Evolutionary conservation across 2,113 vertebrate genomes (phyloP).

Genomic region (Eolophus roseicapilla): DNA sequence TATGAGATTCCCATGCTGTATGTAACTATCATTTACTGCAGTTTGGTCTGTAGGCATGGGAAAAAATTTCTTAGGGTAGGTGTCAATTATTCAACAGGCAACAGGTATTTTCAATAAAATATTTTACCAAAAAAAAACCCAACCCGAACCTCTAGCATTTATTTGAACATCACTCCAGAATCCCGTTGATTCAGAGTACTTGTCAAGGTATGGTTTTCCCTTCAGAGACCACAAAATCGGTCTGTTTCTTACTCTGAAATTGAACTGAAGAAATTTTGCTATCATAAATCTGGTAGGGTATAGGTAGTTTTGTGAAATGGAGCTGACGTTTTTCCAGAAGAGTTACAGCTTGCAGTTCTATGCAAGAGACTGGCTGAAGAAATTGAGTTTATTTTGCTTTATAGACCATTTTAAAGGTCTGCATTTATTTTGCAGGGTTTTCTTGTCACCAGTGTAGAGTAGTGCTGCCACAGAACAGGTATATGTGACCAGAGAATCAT

Average conservation of each 20-base stretch:
- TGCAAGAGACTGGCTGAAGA: neutral
- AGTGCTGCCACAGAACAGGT: neutral
- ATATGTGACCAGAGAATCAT: neutral
- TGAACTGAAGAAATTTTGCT: neutral
- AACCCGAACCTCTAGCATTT: neutral
- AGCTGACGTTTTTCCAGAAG: neutral
- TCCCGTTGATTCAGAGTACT: neutral
- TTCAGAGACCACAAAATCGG: neutral
- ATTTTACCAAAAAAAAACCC: neutral
- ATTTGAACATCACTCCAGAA: fast-evolving
- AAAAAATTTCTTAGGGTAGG: neutral
- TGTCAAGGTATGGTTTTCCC: neutral
- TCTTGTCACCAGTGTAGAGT: neutral
- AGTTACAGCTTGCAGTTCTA: neutral
- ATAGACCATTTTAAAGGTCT: neutral
- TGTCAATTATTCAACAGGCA: neutral
- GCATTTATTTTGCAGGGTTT: neutral
- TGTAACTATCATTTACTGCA: neutral
- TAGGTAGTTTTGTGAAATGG: neutral
- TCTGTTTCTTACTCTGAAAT: neutral
- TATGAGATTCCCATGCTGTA: neutral
- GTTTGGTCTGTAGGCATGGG: neutral
- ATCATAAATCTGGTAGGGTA: neutral
- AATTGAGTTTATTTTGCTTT: neutral
- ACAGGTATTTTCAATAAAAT: neutral